These are phyloP conservation scores for Spea hammondii DNA, from an alignment of 2,797 vertebrate species.

Conservation along the genomic window DNA sequence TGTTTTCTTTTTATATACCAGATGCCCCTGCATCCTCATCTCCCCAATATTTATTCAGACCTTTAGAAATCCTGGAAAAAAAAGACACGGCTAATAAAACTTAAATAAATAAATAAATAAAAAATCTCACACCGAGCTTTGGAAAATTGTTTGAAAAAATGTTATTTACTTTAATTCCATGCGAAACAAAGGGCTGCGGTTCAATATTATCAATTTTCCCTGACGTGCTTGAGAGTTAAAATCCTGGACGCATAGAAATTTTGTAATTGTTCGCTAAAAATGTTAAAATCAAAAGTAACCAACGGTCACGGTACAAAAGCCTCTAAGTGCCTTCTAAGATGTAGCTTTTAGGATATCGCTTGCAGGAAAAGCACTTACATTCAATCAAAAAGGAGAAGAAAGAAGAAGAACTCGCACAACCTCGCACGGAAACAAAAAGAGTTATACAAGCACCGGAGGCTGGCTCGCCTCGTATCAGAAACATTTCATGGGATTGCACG, in stretches of 20 bases:
- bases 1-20: neutral
- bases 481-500: no score
- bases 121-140: neutral
- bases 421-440: neutral
- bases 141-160: neutral
- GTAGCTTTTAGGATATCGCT: constrained; percentile 15
- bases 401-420: neutral
- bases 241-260: no score
- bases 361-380: constrained; percentile 4
- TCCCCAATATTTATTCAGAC: neutral
- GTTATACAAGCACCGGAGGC: neutral
- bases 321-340: constrained; percentile 11
- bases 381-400: neutral
- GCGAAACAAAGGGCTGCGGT: neutral
- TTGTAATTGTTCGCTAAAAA: neutral
- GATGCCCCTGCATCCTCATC: neutral
- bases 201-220: neutral
- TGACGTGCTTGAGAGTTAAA: neutral
- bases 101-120: neutral
- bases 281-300: neutral
- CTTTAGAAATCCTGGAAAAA: neutral
- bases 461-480: neutral
- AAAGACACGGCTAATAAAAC: neutral
- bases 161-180: neutral
- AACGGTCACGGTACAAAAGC: neutral